phyloP scores from a whole-genome alignment of 2,797 vertebrate genomes.

The Sparidentex hasta region DNA sequence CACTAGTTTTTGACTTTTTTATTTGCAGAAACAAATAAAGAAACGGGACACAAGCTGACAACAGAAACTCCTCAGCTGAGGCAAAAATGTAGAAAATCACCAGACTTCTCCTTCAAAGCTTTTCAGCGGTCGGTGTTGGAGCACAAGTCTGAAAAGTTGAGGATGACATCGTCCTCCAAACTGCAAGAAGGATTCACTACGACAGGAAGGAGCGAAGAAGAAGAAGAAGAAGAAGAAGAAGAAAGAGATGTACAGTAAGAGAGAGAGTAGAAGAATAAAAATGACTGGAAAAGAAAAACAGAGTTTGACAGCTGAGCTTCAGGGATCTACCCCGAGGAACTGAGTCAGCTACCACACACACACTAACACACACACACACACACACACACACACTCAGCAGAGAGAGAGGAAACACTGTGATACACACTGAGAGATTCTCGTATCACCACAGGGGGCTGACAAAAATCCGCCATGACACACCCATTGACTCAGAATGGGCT shows the following conservation, averaged over 20 bases:
- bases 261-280: not conserved
- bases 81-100: too few relatives aligned
- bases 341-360: conserved; percentile 38
- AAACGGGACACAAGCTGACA: too few relatives aligned
- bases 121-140: not conserved
- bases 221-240: not conserved
- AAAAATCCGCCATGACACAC: conserved; percentile 71
- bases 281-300: conserved; percentile 35
- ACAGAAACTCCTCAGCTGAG: too few relatives aligned
- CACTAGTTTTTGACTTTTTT: too few relatives aligned
- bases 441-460: conserved; percentile 68
- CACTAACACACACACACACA: conserved; percentile 17
- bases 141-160: not conserved
- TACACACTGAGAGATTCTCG: conserved; percentile 30
- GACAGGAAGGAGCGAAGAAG: not conserved
- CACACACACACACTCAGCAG: not conserved
- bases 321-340: conserved; percentile 62
- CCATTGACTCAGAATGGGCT: conserved; percentile 70
- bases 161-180: not conserved
- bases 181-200: conserved; percentile 3
- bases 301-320: conserved; percentile 66
- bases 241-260: conserved; percentile 33
- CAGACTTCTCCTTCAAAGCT: too few relatives aligned
- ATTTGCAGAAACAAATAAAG: too few relatives aligned
- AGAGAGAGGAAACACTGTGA: not conserved